Evolutionary conservation across 2,797 vertebrate species (phyloP).

Genomic region (Bufotes viridis): DNA sequence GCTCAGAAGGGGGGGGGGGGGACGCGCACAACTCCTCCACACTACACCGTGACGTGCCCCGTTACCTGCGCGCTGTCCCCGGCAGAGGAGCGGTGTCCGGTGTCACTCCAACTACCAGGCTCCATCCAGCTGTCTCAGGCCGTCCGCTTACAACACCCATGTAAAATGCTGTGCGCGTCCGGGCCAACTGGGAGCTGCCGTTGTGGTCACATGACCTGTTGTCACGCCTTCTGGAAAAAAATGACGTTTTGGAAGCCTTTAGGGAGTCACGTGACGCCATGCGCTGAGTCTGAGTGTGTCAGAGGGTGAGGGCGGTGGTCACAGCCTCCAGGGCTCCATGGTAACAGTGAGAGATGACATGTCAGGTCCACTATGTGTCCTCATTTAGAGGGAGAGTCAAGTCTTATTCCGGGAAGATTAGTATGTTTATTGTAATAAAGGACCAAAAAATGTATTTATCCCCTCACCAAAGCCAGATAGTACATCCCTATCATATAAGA

Average conservation of each 20-base stretch:
- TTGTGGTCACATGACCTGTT: not conserved
- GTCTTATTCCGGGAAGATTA: too few species aligned
- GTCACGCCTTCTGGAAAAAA: not conserved
- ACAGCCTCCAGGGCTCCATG: too few species aligned
- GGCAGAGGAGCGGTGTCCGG: not conserved
- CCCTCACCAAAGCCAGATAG: too few species aligned
- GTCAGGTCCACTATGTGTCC: too few species aligned
- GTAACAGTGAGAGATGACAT: too few species aligned
- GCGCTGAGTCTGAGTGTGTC: too few species aligned
- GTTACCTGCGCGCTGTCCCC: slow-evolving; percentile 19
- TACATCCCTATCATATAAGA: too few species aligned
- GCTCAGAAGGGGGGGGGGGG: too few species aligned
- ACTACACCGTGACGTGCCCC: not conserved
- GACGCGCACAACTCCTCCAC: not conserved
- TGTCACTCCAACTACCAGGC: slow-evolving; percentile 29
- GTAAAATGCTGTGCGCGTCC: not conserved
- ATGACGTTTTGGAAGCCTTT: slow-evolving; percentile 17
- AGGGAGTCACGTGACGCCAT: not conserved
- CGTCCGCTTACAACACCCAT: slow-evolving; percentile 14
- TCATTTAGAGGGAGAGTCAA: too few species aligned
- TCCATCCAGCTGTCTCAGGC: slow-evolving; percentile 32
- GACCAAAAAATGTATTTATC: too few species aligned
- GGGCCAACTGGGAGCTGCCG: not conserved
- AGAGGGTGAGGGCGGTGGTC: too few species aligned
- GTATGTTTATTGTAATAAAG: too few species aligned